Evolutionary conservation across 2,888 invertebrate species (phyloP).

Genomic region (Neoitamus cyanurus): DNA sequence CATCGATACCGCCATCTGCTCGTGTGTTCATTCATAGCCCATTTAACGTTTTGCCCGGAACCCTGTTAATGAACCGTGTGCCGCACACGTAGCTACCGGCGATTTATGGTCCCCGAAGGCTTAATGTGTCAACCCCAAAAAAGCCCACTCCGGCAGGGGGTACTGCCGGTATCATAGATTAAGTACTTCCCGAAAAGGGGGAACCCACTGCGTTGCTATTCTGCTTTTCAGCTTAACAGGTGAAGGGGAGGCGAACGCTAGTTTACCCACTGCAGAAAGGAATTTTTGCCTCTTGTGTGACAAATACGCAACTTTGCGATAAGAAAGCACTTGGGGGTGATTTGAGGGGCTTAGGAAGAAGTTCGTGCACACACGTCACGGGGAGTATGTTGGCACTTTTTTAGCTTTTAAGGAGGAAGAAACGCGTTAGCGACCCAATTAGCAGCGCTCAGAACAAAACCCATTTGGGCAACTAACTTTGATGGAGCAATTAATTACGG

Average conservation of each 20-base stretch:
- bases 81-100: neutral
- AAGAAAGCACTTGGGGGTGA: neutral
- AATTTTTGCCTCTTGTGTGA: conserved; percentile 4
- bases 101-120: conserved; percentile 33
- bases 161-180: neutral
- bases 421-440: neutral
- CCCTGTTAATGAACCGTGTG: conserved; percentile 19
- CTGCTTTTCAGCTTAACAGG: neutral
- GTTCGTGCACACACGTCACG: neutral
- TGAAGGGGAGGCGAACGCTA: neutral
- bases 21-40: conserved; percentile 16
- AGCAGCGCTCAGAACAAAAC: neutral
- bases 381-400: neutral
- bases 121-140: conserved; percentile 28
- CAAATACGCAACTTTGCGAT: neutral
- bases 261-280: neutral
- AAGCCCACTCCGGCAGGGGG: neutral
- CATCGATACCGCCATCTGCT: neutral
- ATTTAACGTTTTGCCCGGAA: conserved; percentile 11
- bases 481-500: conserved; percentile 28
- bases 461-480: neutral
- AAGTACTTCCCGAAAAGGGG: conserved; percentile 24
- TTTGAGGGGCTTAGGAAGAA: neutral
- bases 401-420: neutral
- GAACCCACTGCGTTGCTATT: neutral